Conservation (phyloP, 2,797 vertebrate genomes). For the Sciurus vulgaris region DNA sequence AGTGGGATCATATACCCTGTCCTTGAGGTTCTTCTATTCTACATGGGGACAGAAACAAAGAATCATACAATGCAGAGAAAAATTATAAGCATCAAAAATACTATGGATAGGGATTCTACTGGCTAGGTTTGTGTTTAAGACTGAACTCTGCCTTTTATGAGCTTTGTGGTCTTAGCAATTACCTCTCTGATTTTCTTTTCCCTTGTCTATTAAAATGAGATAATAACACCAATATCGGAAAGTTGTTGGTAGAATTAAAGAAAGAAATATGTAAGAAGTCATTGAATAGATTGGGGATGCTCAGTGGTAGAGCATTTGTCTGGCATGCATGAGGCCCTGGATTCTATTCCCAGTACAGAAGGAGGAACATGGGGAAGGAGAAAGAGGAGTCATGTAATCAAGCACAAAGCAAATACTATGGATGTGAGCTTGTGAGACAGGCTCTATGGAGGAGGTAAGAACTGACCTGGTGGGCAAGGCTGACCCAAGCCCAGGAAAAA, state of each 20-base stretch:
- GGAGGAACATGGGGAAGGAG: too few relatives aligned
- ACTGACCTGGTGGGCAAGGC: not conserved
- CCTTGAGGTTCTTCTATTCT: not conserved
- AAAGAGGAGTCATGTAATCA: not conserved
- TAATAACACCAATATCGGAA: not conserved
- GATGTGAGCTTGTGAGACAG: not conserved
- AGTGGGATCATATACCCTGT: not conserved
- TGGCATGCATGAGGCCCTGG: not conserved
- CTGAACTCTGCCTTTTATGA: not conserved
- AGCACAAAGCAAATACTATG: not conserved
- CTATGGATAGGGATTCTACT: not conserved
- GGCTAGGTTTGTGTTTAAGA: not conserved
- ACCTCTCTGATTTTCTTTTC: constrained; percentile 9
- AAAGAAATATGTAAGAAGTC: not conserved
- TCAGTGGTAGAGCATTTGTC: not conserved
- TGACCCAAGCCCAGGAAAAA: not conserved
- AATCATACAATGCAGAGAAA: not conserved
- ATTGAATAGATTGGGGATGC: not conserved
- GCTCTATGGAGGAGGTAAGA: not conserved
- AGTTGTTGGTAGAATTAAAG: not conserved
- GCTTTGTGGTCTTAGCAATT: not conserved
- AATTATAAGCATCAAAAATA: not conserved
- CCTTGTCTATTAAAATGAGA: not conserved
- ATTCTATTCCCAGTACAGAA: not conserved
- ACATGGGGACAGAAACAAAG: not conserved